Percentiles rank a stretch among this genome's conserved stretches.
These are phyloP conservation scores for Amphiura filiformis DNA, from an alignment of 35 echinoderm and acorn worm genomes.

Conservation along the genomic window DNA sequence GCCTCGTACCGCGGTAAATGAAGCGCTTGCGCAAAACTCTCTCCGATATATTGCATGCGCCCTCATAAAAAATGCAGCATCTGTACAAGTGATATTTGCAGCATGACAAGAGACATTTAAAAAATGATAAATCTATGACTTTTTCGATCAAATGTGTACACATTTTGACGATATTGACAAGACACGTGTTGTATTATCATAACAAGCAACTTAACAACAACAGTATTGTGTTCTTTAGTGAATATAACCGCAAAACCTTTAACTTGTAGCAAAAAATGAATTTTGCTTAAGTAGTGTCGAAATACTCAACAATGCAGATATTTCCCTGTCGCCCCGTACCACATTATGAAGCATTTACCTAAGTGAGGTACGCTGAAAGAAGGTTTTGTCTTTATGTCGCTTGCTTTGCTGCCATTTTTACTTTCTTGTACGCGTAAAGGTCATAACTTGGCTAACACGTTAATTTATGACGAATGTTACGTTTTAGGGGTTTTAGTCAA, in stretches of 20 bases:
- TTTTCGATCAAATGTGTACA: background rate
- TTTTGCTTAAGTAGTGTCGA: conserved; percentile 9
- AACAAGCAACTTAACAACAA: background rate
- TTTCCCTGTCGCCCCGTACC: background rate
- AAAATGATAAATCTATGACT: background rate
- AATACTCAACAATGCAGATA: conserved; percentile 11
- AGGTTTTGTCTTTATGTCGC: background rate
- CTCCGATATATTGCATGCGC: background rate
- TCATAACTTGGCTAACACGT: background rate
- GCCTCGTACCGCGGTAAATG: conserved; percentile 12
- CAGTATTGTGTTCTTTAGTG: background rate
- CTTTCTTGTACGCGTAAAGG: background rate
- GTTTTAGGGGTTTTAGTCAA: too few relatives aligned
- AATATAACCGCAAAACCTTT: background rate
- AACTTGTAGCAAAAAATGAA: background rate
- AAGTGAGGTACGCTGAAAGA: background rate
- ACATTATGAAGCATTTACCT: background rate
- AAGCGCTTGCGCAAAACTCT: conserved; percentile 8
- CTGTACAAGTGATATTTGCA: background rate
- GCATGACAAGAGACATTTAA: background rate
- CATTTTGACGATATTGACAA: background rate
- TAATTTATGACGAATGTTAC: too few relatives aligned
- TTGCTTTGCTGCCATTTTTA: background rate
- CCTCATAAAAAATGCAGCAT: background rate
- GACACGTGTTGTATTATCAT: background rate